phyloP scores from a whole-genome alignment of 2,113 vertebrate species.

The Camelus bactrianus region DNA sequence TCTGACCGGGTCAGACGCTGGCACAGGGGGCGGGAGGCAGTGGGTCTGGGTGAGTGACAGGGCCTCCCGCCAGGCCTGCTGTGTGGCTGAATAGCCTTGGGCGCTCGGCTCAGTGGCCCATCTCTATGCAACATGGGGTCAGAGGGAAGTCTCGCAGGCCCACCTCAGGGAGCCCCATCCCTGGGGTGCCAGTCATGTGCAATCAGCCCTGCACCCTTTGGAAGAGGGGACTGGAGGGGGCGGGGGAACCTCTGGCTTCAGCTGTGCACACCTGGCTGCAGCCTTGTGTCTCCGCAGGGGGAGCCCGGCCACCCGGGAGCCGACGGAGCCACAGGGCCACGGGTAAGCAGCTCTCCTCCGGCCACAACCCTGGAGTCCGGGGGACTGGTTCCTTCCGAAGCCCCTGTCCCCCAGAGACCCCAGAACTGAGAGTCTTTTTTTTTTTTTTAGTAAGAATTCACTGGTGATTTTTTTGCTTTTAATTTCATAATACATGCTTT shows the following conservation, averaged over 20 bases:
- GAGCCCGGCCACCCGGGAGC: slow-evolving; percentile 91
- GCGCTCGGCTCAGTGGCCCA: neutral
- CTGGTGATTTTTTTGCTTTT: neutral
- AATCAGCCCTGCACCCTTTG: neutral
- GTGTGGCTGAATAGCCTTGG: too few species aligned
- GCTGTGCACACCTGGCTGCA: neutral
- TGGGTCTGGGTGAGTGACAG: neutral
- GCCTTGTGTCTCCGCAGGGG: slow-evolving; percentile 86
- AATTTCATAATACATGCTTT: neutral
- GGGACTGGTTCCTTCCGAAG: neutral
- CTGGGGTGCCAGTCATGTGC: neutral
- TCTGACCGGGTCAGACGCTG: neutral
- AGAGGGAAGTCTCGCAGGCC: neutral
- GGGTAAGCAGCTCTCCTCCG: slow-evolving; percentile 81
- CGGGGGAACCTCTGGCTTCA: fast-evolving
- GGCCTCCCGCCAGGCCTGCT: neutral
- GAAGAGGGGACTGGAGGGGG: too few species aligned
- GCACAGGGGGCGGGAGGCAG: fast-evolving
- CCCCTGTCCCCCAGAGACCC: neutral
- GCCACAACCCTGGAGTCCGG: fast-evolving
- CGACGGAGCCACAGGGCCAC: slow-evolving; percentile 84
- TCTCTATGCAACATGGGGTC: neutral
- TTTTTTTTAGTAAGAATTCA: neutral
- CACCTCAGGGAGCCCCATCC: fast-evolving
- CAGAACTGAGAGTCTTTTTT: neutral